Conservation (phyloP, 2,113 vertebrate species). For the Bos taurus region ARS-UCD2.0 NC_037328.1:157129501-157130000, state of each 20-base stretch:
- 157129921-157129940: not conserved
- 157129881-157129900: not conserved
- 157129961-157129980: not conserved
- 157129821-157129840: not conserved
- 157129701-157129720: not conserved
- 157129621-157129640: not conserved
- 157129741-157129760: not conserved
- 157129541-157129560: not conserved
- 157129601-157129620: not conserved
- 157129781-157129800: rapidly evolving
- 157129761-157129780: not conserved
- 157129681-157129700: not conserved
- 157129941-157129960: not conserved
- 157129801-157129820: rapidly evolving
- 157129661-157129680: not conserved
- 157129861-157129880: not conserved
- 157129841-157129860: not conserved
- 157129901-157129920: not conserved
- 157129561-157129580: not conserved
- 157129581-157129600: not conserved
- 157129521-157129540: not conserved
- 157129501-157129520: not conserved
- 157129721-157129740: not conserved
- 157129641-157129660: not conserved
- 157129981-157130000: not conserved